Base-by-base conservation (phyloP, 2,888 invertebrate genomes). In the Crossocerus cetratus region DNA sequence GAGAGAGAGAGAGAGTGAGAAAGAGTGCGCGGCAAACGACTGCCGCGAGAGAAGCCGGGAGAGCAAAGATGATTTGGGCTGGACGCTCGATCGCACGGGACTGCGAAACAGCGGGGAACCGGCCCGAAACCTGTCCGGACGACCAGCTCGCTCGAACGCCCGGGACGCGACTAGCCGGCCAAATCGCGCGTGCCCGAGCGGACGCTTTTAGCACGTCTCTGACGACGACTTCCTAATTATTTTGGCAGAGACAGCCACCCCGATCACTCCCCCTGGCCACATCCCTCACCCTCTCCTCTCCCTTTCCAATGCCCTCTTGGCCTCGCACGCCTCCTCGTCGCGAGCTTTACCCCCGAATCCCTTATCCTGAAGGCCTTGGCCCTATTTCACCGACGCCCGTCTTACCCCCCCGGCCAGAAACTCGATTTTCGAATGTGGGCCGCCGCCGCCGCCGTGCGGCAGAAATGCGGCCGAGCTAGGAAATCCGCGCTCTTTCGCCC, bases 221-320 rank as follows among this genome's bases (percentile, higher is more conserved):
- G 90, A 92, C 81, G 92, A 92, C 92, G 93, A 93, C 93, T 94
- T 94, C 93, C 93, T 94, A 94, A 94, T 94, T 93, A 94, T 94
- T 94, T 94, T 94, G 94, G 94, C 94, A 94, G 93, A 92, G 92
- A 92, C 83, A 79, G 72, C 82, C 74, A 71, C 79, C 73, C 73
- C 62, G 64, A 69, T 66, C 76, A 73, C 61, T 67, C 66, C 66
- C 65, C 62, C 71, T 64, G 63, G 61, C 68, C 44, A 20, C 32
- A 32, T 44, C 43, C 22, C 18, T 56, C 23, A 14, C 69, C 49
- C 62, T 49, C 8, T 55, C n/a, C 64, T 45, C 71, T 42, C 59
- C 61, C 49, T 49, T 49, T 16, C 49, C 16, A 49, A 14, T 49
- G n/a, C n/a, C n/a, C 14, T 49, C 16, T 4, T 2, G 16, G 1